Evolutionary conservation across 2,797 vertebrate species (phyloP), one percentile per base, ranked within the genome.

Genomic region (Chiloscyllium punctatum): DNA sequence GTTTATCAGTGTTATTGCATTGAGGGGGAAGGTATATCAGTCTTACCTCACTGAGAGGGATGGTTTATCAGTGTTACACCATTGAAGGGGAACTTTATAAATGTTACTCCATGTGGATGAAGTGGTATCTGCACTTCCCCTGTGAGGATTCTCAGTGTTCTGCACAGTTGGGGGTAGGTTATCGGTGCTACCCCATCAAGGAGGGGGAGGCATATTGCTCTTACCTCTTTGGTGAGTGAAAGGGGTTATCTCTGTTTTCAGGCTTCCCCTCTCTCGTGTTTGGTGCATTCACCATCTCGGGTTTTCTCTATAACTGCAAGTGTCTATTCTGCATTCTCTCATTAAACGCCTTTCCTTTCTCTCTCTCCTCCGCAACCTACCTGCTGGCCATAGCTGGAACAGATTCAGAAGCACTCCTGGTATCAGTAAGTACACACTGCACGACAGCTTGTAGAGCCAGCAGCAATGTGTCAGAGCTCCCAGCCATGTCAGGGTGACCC

Each of bases 341-440:
- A 33, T 92, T 90, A 90, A 90, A 90, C 53, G 5, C 53, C 86
- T 90, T 90, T 90, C 87, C 94, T 77, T 77, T 95, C 94, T 95
- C 79, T 95, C 69, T 95, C 74, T 66, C 95, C 48, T 57, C 74
- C 53, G 11, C 95, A 95, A 18, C 30, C 66, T 96, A 57, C 96
- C 96, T 57, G 92, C 79, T 96, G 96, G 96, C 97, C 96, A 96
- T 98, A 99, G 98, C 98, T 99, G 97, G 98, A 99, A 96, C 98
- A 98, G 97, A 99, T 99, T 96, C 98, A 99, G 98, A 99, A 99
- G 97, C 98, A 99, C 91, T 97, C 98, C 96, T 99, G 98, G 98
- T 99, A 99, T 97, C 98, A 98, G 98, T 99, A 97, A 99, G 98
- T 99, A 98, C 96, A 69, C 11, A 0, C 95, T 95, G 30, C 84